Conservation (phyloP, 2,113 vertebrate genomes). For the Lasiurus borealis region DNA sequence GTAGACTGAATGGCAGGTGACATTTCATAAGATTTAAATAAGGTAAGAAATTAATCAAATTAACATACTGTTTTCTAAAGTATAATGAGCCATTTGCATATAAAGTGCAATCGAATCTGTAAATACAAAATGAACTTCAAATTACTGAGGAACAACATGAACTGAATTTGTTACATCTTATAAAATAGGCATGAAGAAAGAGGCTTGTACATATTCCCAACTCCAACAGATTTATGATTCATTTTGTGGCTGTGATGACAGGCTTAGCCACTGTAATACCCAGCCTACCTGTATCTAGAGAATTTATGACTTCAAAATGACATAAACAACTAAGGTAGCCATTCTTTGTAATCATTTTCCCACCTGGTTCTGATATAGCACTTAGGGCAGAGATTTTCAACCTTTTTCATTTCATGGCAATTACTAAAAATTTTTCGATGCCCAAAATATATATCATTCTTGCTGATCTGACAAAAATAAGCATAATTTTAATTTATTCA, state of each 20-base stretch:
- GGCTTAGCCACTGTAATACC: constrained; percentile 17
- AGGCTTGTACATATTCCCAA: constrained; percentile 65
- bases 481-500: neutral
- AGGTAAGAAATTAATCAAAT: constrained; percentile 87
- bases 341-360: neutral
- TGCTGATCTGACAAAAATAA: neutral
- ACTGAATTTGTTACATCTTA: constrained; percentile 71
- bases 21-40: constrained; percentile 87
- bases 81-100: constrained; percentile 87
- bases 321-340: constrained; percentile 64
- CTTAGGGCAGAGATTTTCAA: neutral
- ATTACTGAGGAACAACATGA: constrained; percentile 71
- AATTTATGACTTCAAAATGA: constrained; percentile 42
- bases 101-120: constrained; percentile 83
- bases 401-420: neutral
- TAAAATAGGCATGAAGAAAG: constrained; percentile 25
- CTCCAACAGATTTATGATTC: constrained; percentile 49
- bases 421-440: neutral
- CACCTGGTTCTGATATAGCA: constrained; percentile 41
- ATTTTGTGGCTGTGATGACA: constrained; percentile 43
- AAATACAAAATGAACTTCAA: constrained; percentile 85
- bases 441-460: neutral
- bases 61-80: constrained; percentile 85
- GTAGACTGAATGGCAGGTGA: constrained; percentile 89
- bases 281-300: neutral